Conservation (phyloP, 1,140 invertebrate genomes). For the Samia ricini region DNA sequence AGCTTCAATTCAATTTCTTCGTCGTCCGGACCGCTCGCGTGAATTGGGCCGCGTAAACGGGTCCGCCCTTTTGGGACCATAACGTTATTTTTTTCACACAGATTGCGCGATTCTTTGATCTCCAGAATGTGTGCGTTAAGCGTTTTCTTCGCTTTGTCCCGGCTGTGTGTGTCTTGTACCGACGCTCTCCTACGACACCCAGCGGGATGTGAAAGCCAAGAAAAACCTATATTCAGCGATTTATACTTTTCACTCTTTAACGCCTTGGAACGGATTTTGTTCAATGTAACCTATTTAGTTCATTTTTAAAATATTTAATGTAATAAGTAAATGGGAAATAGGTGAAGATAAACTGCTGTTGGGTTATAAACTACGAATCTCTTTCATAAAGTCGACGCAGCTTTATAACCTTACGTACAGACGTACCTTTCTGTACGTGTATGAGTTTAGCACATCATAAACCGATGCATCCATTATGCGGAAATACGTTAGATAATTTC, state of each 20-base stretch:
- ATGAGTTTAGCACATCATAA: conserved; percentile 44
- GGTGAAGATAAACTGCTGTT: too few relatives aligned
- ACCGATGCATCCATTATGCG: conserved; percentile 40
- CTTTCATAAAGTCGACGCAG: too few relatives aligned
- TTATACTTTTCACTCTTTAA: conserved; percentile 38
- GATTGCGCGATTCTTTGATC: conserved; percentile 75
- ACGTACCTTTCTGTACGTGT: conserved; percentile 14
- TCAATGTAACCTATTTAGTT: conserved; percentile 13
- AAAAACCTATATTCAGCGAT: conserved; percentile 51
- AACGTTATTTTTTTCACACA: conserved; percentile 74
- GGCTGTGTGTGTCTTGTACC: conserved; percentile 54
- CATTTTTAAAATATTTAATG: background rate
- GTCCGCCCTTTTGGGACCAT: conserved; percentile 71
- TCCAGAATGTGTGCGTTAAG: conserved; percentile 73
- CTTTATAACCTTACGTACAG: conserved; percentile 44
- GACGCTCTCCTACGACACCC: conserved; percentile 54
- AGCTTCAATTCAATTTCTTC: conserved; percentile 75
- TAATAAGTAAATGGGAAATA: too few relatives aligned
- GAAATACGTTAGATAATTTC: conserved; percentile 28
- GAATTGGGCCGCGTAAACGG: conserved; percentile 75
- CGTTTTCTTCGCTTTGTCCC: conserved; percentile 68
- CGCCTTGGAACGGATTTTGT: conserved; percentile 11
- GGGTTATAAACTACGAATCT: too few relatives aligned
- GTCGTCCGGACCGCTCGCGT: conserved; percentile 61
- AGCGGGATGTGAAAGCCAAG: conserved; percentile 65